These are phyloP conservation scores for Chaetogeoica ovagalla DNA, from an alignment of 2,888 invertebrate genomes.

Conservation along the genomic window DNA sequence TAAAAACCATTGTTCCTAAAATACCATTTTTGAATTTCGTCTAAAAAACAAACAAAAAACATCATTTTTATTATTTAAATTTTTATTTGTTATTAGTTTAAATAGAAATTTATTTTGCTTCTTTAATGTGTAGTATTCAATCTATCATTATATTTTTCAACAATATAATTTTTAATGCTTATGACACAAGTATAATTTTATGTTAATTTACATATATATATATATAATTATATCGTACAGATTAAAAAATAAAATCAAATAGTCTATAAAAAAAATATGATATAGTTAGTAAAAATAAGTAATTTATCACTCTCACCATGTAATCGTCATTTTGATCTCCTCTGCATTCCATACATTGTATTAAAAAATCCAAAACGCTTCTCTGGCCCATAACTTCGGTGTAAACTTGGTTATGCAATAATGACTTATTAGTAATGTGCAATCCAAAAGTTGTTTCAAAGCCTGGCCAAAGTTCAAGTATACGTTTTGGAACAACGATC, in stretches of 20 bases:
- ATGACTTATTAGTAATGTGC: constrained; percentile 73
- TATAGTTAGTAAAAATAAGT: not conserved
- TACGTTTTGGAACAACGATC: constrained; percentile 67
- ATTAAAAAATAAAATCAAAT: not conserved
- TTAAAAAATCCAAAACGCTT: constrained; percentile 67
- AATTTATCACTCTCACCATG: constrained; percentile 55
- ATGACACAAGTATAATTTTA: too few species aligned
- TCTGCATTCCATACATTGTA: constrained; percentile 54
- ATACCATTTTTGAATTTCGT: constrained; percentile 56
- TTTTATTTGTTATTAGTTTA: not conserved
- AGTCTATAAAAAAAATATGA: not conserved
- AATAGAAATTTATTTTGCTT: not conserved
- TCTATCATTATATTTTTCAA: not conserved
- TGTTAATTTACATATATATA: too few species aligned
- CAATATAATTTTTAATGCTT: too few species aligned
- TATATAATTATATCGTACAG: not conserved
- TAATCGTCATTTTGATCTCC: constrained; percentile 56
- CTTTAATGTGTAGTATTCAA: not conserved
- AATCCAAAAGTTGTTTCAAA: constrained; percentile 81
- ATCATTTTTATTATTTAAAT: not conserved
- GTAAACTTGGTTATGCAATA: constrained; percentile 77
- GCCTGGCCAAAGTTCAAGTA: constrained; percentile 79
- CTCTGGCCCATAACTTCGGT: constrained; percentile 83
- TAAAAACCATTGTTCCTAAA: constrained; percentile 68
- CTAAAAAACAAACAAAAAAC: constrained; percentile 48